Conservation (phyloP, 2,113 vertebrate species). For the Neolamprologus caudopunctatus region DNA sequence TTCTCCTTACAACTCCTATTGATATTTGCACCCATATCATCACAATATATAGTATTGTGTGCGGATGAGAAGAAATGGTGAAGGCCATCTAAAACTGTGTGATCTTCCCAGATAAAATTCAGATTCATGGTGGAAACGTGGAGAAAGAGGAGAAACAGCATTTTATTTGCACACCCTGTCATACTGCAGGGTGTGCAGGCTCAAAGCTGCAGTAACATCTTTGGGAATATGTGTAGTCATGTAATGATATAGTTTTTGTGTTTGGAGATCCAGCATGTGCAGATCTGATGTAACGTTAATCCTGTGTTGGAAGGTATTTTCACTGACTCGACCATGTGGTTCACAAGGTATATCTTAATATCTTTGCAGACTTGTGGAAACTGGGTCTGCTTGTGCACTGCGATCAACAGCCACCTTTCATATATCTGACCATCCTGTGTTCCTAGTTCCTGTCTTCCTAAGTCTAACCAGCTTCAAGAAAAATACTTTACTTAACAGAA, state of each 20-base stretch:
- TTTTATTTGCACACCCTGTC: not conserved
- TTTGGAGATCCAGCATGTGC: not conserved
- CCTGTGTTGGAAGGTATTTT: not conserved
- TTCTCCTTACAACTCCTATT: not conserved
- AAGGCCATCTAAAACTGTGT: not conserved
- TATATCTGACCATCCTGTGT: not conserved
- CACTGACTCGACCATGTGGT: not conserved
- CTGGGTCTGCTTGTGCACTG: not conserved
- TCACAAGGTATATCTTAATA: not conserved
- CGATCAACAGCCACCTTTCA: not conserved
- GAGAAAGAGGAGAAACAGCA: not conserved
- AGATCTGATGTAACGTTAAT: not conserved
- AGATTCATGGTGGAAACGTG: not conserved
- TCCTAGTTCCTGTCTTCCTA: not conserved
- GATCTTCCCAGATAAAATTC: not conserved
- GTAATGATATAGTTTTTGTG: not conserved
- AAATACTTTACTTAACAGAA: not conserved
- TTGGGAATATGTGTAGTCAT: not conserved
- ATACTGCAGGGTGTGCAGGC: not conserved
- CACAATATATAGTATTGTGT: not conserved
- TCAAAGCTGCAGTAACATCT: not conserved
- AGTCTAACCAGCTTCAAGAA: not conserved
- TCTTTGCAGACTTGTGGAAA: not conserved
- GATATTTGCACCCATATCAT: not conserved
- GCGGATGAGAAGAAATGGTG: not conserved